Evolutionary conservation across 23 tunicate genomes (phyloP), one percentile per base, ranked within the genome.

Genomic region (Halocynthia aurantium): DNA sequence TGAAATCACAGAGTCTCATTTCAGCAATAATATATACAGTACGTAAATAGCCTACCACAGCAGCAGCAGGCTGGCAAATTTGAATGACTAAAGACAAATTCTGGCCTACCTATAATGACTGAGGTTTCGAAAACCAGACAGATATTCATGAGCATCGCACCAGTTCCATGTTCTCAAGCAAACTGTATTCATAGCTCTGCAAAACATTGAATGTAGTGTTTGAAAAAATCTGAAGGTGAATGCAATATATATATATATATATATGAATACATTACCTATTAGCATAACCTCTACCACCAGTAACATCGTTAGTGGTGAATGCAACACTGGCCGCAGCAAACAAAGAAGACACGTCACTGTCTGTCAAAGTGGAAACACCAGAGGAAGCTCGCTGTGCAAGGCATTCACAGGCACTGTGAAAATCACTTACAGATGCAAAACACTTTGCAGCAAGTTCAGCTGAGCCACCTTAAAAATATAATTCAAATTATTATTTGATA

Each of bases 391-490:
- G 82, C 49, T 79, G 70, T 6, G 85, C 44, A 6, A 89, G 69
- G 50, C 83, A 78, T 52, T 80, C 80, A 11, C 88, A 84, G 8
- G 96, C 88, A 52, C 22, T 52, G 10, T 21, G 60, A 58, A 80
- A 83, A 18, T 84, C 88, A 15, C 80, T 75, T 74, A 89, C 81
- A 31, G 96, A 80, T 8, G 88, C 88, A 66, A 89, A 89, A 61
- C 96, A 89, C 51, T 89, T 89, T 50, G 96, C 96, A 15, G 96
- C 96, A 81, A 84, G 75, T 54, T 89, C 96, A 61, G 57, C 76
- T 18, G 85, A 73, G 0, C 96, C 84, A 6, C 96, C 96, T 89
- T 10, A 15, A 62, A 62, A 10, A 44, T 10, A 22, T 7, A 22
- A 0, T 22, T 21, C 1, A 67, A 18, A 17, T 0, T 4, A 31